Evolutionary conservation across 2,113 vertebrate genomes (phyloP), one percentile per base, ranked within the genome.

Genomic region (Ibidorhyncha struthersii): DNA sequence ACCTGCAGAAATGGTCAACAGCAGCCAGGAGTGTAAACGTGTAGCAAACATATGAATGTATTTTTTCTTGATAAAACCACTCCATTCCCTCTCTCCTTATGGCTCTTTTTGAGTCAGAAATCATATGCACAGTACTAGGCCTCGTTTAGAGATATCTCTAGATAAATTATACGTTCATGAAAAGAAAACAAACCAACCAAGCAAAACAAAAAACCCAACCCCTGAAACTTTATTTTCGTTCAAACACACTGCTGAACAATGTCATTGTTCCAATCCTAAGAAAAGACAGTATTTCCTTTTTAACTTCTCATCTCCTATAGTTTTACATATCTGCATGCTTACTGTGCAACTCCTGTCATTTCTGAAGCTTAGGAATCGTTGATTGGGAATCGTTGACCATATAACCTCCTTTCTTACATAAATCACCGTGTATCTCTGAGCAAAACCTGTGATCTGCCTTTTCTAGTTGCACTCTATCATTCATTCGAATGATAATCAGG

Each of bases 251-350:
- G 11, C 27, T 4, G 1, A 89, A 67, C 8, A 47, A 36, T 1
- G 2, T 4, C 10, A 41, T 6, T 41, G 21, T 6, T 89, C 19
- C 41, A 16, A 2, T 12, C 38, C 14, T 38, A 52, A 43, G 20
- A 32, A 11, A 36, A 58, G 8, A 20, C 4, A 45, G 1, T 22
- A 38, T 45, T 89, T 81, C 10, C 38, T 61, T 36, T 36, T 53
- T 4, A 30, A 29, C 30, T 56, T 38, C 0, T 0, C 2, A 1
- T 50, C 11, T 89, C 30, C 19, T 32, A 29, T 1, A 3, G 5
- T 43, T 84, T 70, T 30, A 6, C 12, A 56, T 34, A 17, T 29
- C 41, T 26, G 8, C 6, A 5, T 15, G 17, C 6, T 72, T 91
- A 71, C 3, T 59, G 10, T 0, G 0, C 14, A 45, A 49, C 7